Evolutionary conservation across 2,113 vertebrate species (phyloP), one percentile per base, ranked within the genome.

Genomic region (Vulpes ferrilata): DNA sequence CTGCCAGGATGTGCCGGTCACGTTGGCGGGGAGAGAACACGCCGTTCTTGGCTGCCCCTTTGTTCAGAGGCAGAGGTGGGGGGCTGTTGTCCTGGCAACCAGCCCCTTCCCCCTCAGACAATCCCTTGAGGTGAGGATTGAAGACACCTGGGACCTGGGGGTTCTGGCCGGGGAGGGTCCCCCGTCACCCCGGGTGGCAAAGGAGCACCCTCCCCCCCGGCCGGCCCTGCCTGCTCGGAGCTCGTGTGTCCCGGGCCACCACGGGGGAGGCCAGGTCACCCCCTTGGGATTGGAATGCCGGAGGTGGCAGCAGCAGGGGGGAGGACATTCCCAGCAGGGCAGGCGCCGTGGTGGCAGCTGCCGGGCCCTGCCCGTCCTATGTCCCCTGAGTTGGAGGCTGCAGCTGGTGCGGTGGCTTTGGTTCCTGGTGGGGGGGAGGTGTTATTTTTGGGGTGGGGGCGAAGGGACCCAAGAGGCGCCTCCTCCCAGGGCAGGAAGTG

Each of bases 401-500:
- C 97, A 96, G 96, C 93, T 62, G 84, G 79, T 11, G 79, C 0
- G 7, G 53, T 22, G 22, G 91, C 88, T 90, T 62, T 30, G 25
- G 81, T 80, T 76, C 60, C n/a, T 27, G 7, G 20, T 27, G 7
- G 20, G 0, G 51, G 15, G 23, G 43, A 69, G 64, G 76, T 74
- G 64, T 62, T 94, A 93, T 97, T 94, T 92, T 82, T 55, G 88
- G 79, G 84, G 35, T 19, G 48, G 87, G 59, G 74, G 38, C 3
- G 4, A 27, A 51, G 93, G 79, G 55, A 57, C 3, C 2, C 10
- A 60, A 86, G 60, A 53, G 79, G 92, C 12, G 35, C 64, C 90
- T 76, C 92, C 55, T 8, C 5, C 7, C 11, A 4, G 69, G 90
- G 76, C 97, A 97, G 98, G 98, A 98, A 98, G 82, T 85, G 48